These are phyloP conservation scores for Marcusenius ussheri DNA, from an alignment of 2,113 vertebrate genomes.

Conservation along the genomic window DNA sequence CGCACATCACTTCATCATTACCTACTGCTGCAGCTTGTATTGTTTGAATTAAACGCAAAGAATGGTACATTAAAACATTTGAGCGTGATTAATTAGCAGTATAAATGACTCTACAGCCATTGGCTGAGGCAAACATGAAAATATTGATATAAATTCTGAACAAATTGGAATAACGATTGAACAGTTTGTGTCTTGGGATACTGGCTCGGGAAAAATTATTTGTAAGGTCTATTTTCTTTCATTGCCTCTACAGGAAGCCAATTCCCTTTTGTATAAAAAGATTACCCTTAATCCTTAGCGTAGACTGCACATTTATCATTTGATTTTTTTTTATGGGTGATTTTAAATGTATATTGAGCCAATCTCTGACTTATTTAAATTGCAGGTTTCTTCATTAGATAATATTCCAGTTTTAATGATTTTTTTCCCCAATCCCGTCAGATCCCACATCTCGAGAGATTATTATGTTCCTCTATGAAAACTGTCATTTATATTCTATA, in stretches of 20 bases:
- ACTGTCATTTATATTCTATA: slow-evolving; percentile 13
- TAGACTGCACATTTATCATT: neutral
- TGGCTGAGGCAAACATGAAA: neutral
- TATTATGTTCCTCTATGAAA: slow-evolving; percentile 8
- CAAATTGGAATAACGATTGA: slow-evolving; percentile 1
- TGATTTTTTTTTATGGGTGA: neutral
- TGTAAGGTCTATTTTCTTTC: neutral
- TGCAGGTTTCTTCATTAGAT: slow-evolving; percentile 14
- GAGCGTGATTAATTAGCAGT: neutral
- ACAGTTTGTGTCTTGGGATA: neutral
- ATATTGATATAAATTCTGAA: neutral
- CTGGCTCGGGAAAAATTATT: neutral
- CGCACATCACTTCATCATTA: neutral
- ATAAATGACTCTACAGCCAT: neutral
- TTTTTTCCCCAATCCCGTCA: neutral
- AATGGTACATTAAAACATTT: neutral
- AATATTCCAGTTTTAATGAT: slow-evolving; percentile 16
- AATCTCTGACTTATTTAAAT: slow-evolving; percentile 10
- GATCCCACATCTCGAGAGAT: neutral
- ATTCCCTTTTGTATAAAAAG: neutral
- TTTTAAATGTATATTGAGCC: slow-evolving; percentile 3
- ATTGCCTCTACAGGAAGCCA: neutral
- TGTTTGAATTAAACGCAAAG: neutral
- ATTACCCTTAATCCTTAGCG: neutral
- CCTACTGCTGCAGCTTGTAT: neutral